Base-by-base conservation (phyloP, 2,888 invertebrate species). In the Drosophila seclusa region DNA sequence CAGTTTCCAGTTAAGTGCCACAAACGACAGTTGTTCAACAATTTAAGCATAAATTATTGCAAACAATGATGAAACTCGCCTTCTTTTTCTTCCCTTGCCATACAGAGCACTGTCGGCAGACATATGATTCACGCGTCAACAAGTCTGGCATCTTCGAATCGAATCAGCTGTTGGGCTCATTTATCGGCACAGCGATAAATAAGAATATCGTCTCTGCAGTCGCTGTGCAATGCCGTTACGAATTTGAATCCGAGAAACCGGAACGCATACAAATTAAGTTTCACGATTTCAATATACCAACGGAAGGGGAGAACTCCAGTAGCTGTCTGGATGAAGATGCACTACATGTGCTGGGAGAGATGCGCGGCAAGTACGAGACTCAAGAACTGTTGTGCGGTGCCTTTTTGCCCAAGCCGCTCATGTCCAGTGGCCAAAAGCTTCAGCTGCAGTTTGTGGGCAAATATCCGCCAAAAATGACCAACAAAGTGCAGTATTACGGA, bases 391-490 rank as follows among this genome's bases (percentile, higher is more conserved):
- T 97, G 91, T 99, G 99, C 92, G 98, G 98, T 42, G 95, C 95
- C 77, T 90, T 87, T 53, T 93, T 96, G 61, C 98, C 98, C 1
- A 96, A 96, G 81, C 97, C 97, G 67, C 94, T 99, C 78, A 99
- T 99, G 98, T 99, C 98, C 68, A 97, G 96, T 91, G 97, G 97
- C 49, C 96, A 97, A 58, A 95, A 96, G 89, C 94, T 99, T 91
- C 96, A 97, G 91, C 94, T 99, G 67, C 97, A 98, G 93, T 98
- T 98, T 92, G 95, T 96, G 72, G 97, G 97, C 55, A 94, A 95
- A 60, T 86, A 90, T 76, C 91, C 92, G n/a, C 90, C 92, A 0
- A 65, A 55, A 27, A 81, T 78, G 69, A 96, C 96, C n/a, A 96
- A 97, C 32, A 95, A 96, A 72, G 80, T 89, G 85, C 95, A 96